A percentile compares a stretch with the other conserved stretches of the same genome.
phyloP scores from a whole-genome alignment of 2,888 invertebrate genomes.

The Maniola hyperantus region DNA sequence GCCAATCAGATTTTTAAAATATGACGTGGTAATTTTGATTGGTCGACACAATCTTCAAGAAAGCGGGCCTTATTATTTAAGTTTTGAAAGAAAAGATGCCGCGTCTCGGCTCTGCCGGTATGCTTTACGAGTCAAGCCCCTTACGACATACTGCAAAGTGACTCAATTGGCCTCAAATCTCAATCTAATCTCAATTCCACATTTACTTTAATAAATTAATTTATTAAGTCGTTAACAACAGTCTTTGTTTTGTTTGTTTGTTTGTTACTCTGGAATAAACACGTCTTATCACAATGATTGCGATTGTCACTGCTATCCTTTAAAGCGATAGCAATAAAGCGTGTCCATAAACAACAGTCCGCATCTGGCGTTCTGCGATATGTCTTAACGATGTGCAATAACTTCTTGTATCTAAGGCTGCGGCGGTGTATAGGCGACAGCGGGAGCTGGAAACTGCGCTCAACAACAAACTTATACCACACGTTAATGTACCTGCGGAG shows the following conservation, averaged over 20 bases:
- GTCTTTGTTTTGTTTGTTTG: not conserved
- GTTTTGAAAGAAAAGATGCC: too few relatives aligned
- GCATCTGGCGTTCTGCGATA: conserved; percentile 40
- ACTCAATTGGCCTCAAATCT: not conserved
- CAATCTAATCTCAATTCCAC: not conserved
- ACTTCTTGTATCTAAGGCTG: conserved; percentile 30
- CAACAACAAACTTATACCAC: not conserved
- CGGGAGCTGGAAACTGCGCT: not conserved
- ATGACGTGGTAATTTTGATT: too few relatives aligned
- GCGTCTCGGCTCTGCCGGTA: too few relatives aligned
- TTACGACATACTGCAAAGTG: too few relatives aligned
- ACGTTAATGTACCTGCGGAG: too few relatives aligned
- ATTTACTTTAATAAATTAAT: not conserved
- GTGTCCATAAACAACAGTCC: conserved; percentile 37
- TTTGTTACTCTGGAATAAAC: conserved; percentile 21
- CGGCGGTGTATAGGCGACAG: conserved; percentile 1
- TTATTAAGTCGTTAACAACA: too few relatives aligned
- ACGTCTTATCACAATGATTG: conserved; percentile 36
- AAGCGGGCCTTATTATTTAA: too few relatives aligned
- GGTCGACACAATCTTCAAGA: too few relatives aligned
- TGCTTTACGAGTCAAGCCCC: too few relatives aligned
- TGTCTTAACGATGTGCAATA: conserved; percentile 36
- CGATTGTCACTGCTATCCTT: conserved; percentile 38
- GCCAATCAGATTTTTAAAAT: too few relatives aligned
- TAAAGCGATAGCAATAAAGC: conserved; percentile 41